Conservation (phyloP, 2,113 vertebrate genomes). For the Rousettus leschenaultii region DNA sequence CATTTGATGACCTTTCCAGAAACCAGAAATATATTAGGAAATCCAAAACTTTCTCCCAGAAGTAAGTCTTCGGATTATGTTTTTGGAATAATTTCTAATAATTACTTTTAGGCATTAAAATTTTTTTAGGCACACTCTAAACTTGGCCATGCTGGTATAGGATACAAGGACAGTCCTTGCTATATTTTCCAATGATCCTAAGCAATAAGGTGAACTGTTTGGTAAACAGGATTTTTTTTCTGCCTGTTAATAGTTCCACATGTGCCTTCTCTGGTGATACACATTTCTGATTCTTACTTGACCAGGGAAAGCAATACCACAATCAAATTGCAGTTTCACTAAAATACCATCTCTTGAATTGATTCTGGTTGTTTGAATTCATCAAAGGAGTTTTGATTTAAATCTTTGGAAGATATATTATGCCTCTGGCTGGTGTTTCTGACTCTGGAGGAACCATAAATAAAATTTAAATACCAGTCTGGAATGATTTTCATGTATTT, state of each 20-base stretch:
- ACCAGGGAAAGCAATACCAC: background rate
- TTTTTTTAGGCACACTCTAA: background rate
- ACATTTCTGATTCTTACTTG: background rate
- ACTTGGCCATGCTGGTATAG: background rate
- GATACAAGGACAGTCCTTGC: background rate
- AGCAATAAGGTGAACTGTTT: background rate
- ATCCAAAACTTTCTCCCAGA: background rate
- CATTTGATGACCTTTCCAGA: background rate
- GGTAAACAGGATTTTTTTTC: background rate
- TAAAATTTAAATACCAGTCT: background rate
- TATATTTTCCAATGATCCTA: background rate
- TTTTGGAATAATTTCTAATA: slow-evolving; percentile 2
- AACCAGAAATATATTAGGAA: background rate
- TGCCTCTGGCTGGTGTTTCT: background rate
- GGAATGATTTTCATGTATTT: background rate
- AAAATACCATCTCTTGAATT: background rate
- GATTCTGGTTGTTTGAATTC: background rate
- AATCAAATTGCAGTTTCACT: background rate
- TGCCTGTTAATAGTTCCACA: background rate
- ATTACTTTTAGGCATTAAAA: background rate
- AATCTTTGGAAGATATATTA: background rate
- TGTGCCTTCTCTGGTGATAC: background rate
- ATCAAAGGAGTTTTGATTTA: background rate
- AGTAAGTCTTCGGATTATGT: background rate
- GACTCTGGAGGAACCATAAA: background rate